Evolutionary conservation across 2,797 vertebrate genomes (phyloP).

Genomic region (Microhierax caerulescens): DNA sequence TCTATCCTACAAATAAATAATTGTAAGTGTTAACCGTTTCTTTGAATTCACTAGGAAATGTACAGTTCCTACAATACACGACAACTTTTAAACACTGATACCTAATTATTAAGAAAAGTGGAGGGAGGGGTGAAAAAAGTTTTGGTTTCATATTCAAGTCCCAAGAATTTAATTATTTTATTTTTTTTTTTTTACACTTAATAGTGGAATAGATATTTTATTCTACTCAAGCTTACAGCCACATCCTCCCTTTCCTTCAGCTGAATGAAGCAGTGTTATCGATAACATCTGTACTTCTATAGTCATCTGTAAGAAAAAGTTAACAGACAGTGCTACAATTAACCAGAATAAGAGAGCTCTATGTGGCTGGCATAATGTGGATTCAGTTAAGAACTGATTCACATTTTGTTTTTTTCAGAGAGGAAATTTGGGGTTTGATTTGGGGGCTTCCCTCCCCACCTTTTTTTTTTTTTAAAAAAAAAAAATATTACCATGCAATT

Average conservation of each 20-base stretch:
- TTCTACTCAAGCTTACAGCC: not conserved
- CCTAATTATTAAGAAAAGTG: not conserved
- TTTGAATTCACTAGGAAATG: not conserved
- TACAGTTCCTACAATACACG: not conserved
- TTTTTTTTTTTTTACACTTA: not conserved
- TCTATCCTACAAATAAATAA: not conserved
- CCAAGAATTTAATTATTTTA: too few species aligned
- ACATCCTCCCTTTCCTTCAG: not conserved
- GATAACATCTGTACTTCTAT: not conserved
- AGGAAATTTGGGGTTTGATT: not conserved
- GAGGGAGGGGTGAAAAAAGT: not conserved
- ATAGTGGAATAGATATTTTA: not conserved
- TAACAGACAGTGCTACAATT: not conserved
- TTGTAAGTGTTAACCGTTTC: not conserved
- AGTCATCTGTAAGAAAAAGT: not conserved
- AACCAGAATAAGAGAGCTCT: not conserved
- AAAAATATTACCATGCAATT: not conserved
- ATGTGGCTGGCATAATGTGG: not conserved
- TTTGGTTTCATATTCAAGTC: not conserved
- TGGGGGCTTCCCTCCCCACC: accelerated
- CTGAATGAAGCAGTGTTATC: not conserved
- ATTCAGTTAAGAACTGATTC: not conserved
- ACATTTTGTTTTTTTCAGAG: not conserved
- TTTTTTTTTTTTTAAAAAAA: not conserved
- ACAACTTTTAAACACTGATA: not conserved